Evolutionary conservation across 2,797 vertebrate genomes (phyloP).

Genomic region (Chloroceryle amazona): DNA sequence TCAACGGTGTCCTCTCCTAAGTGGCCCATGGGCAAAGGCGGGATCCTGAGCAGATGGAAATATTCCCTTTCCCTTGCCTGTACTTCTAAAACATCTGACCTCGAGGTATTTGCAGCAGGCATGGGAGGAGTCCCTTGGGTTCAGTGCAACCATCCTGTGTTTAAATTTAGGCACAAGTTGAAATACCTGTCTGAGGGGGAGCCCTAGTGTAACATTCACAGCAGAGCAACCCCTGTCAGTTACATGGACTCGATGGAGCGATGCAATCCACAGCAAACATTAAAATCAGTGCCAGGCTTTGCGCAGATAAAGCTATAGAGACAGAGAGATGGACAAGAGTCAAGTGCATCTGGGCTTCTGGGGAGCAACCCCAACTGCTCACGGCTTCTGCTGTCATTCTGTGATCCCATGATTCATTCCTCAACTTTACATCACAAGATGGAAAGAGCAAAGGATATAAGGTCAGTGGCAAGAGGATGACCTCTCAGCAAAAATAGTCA

Average conservation of each 20-base stretch:
- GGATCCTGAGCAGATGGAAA: neutral
- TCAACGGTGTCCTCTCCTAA: neutral
- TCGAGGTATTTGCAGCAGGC: neutral
- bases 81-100: neutral
- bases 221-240: neutral
- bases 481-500: neutral
- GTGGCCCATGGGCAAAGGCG: neutral
- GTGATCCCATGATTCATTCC: neutral
- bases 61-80: neutral
- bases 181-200: neutral
- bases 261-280: neutral
- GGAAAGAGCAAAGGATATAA: conserved; percentile 12
- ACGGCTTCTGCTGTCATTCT: neutral
- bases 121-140: neutral
- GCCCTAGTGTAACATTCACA: neutral
- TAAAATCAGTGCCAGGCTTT: neutral
- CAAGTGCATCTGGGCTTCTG: conserved; percentile 31
- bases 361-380: conserved; percentile 22
- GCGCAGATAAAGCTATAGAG: neutral
- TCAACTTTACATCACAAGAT: neutral
- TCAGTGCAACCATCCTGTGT: neutral
- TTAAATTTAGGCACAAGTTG: neutral
- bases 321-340: conserved; percentile 40
- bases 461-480: neutral
- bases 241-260: neutral